Evolutionary conservation across 2,113 vertebrate species (phyloP), one percentile per base, ranked within the genome.

Genomic region (Todiramphus chloris): DNA sequence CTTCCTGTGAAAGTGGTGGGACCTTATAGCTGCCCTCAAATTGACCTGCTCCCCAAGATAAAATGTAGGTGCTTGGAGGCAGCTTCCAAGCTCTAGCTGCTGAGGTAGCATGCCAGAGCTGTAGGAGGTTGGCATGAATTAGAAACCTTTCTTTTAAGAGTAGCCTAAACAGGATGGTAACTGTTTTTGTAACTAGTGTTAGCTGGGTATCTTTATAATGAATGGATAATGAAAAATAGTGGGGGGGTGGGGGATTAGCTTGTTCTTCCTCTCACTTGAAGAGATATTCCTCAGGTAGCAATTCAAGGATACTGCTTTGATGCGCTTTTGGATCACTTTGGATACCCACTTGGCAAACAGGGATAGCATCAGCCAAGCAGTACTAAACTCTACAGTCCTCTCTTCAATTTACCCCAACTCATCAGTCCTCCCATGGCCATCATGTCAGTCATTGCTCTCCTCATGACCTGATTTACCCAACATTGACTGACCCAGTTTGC

Each of bases 241-340:
- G 37, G 5, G 10, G 12, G 3, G 25, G 41, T 35, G n/a, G 10
- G 63, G 28, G 14, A 11, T 33, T 90, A 51, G 27, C 11, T 83
- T 76, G 9, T 72, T 76, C 17, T 33, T 1, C 8, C 2, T 1
- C 17, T n/a, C 0, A 0, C 6, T 24, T 58, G 51, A 79, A 43
- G 39, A 89, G 39, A 9, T n/a, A 37, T 58, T 78, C n/a, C 25
- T 87, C 56, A 77, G 50, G 6, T 66, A 11, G 27, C 77, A 43
- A 28, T 70, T 90, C 16, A 63, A 70, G 35, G n/a, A 35, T 73
- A 4, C 24, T 83, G 7, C 8, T 78, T 63, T 2, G 4, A 41
- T 2, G 2, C 14, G 39, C 24, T 73, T 82, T 27, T 82, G 28
- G 28, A 77, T 83, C 46, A 59, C 3, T 70, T 67, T 83, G 55